Base-by-base conservation (phyloP, 2,797 vertebrate genomes). In the Poecilia wingei region DNA sequence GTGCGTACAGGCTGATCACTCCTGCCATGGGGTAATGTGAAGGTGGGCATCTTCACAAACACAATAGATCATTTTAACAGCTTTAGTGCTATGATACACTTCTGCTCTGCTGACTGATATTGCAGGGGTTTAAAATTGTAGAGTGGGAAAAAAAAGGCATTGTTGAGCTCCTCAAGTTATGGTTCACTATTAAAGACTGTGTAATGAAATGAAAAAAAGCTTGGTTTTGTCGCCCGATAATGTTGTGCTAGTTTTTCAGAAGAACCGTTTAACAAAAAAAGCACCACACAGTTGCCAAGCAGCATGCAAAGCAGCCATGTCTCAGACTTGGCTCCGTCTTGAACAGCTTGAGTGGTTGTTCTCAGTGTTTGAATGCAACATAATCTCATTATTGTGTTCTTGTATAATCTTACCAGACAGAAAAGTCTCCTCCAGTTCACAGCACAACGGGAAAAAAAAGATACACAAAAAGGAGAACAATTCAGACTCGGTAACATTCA, bases 361-460 rank as follows among this genome's bases (percentile, higher is more conserved):
- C 72, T 79, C 25, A 59, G 47, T 53, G 47, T 76, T 86, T 86
- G 82, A 87, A 89, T 86, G 74, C 85, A 83, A 28, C 86, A 20
- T 75, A 74, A 64, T 79, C n/a, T 77, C 51, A 74, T 75, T 53
- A 5, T 74, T 72, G 45, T 59, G 25, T 49, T 80, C 57, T 70
- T 79, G 49, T 39, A 75, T 73, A 76, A 81, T 85, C 25, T 64
- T 70, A 76, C 43, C 72, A 55, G 1, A 81, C 75, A 78, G 45
- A 80, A 28, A 81, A 28, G 39, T 49, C 46, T 74, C 68, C 61
- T 66, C 39, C 36, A 57, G n/a, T 75, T 86, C 76, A 47, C 12
- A 22, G 75, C 33, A 64, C 0, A 36, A 4, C 84, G 28, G 3
- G 36, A 39, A 46, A 31, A 75, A 69, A 36, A 77, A 57, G 12